These are phyloP conservation scores for Salvelinus fontinalis DNA, from an alignment of 2,113 vertebrate genomes.

Conservation along the genomic window DNA sequence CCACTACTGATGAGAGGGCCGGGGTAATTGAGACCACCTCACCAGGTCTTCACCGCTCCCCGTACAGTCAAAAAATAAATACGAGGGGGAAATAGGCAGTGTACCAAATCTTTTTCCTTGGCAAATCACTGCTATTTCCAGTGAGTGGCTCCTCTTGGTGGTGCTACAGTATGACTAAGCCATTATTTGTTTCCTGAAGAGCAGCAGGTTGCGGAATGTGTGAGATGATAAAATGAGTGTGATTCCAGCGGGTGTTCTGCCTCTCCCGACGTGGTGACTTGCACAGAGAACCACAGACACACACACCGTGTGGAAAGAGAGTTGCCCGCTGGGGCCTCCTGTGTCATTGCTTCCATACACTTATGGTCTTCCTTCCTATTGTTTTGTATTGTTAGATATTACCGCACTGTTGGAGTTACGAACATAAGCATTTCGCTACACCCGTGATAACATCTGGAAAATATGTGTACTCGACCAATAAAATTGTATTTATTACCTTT, in stretches of 20 bases:
- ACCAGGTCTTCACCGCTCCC: slow-evolving; percentile 38
- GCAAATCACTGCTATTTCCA: slow-evolving; percentile 63
- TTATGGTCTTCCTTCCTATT: too few species aligned
- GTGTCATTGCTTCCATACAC: too few species aligned
- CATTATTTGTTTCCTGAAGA: slow-evolving; percentile 68
- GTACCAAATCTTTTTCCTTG: slow-evolving; percentile 37
- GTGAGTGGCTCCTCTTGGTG: slow-evolving; percentile 56
- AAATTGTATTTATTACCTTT: too few species aligned
- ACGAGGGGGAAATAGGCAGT: slow-evolving; percentile 42
- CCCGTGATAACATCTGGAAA: too few species aligned
- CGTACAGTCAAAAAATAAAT: slow-evolving; percentile 38
- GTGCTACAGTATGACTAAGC: slow-evolving; percentile 64
- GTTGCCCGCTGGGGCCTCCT: too few species aligned
- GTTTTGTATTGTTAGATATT: too few species aligned
- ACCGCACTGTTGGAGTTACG: too few species aligned
- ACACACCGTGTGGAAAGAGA: slow-evolving; percentile 10
- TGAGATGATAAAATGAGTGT: slow-evolving; percentile 68
- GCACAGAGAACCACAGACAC: slow-evolving; percentile 3
- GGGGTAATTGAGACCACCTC: slow-evolving; percentile 40
- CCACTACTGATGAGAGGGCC: slow-evolving; percentile 27
- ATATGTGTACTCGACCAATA: too few species aligned
- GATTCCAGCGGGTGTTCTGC: slow-evolving; percentile 52
- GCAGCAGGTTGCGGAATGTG: slow-evolving; percentile 66
- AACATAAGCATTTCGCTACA: too few species aligned
- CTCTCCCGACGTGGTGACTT: slow-evolving; percentile 44